Percentiles rank a stretch among this genome's conserved stretches.
Conservation (phyloP, 64 coral and sea anemone species). For the Anthopleura sola region DNA sequence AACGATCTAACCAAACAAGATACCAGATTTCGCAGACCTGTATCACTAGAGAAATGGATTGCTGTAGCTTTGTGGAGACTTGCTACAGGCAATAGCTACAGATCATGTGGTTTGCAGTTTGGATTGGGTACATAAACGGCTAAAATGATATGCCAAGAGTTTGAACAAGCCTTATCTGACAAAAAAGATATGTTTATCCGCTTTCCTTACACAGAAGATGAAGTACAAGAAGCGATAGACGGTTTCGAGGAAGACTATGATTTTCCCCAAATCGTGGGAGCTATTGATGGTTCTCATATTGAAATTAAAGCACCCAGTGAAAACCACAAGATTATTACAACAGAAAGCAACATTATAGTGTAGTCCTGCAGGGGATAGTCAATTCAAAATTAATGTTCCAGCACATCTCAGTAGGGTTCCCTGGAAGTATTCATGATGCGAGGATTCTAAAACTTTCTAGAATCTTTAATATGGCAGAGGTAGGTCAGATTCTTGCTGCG, state of each 20-base stretch:
- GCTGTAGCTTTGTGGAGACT: not conserved
- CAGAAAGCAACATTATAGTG: constrained; percentile 27
- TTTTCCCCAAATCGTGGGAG: constrained; percentile 42
- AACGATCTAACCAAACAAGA: constrained; percentile 7
- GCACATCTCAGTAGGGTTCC: constrained; percentile 42
- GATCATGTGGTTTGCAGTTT: not conserved
- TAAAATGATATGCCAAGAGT: constrained; percentile 4
- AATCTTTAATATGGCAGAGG: constrained; percentile 38
- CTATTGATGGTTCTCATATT: constrained; percentile 38
- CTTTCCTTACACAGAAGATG: constrained; percentile 31
- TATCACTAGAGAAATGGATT: not conserved
- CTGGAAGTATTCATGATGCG: constrained; percentile 48
- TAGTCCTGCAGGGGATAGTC: constrained; percentile 48
- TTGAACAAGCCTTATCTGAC: not conserved
- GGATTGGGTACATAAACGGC: constrained; percentile 7
- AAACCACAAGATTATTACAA: constrained; percentile 2
- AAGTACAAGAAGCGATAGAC: not conserved
- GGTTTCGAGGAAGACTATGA: not conserved
- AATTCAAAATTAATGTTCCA: constrained; percentile 15
- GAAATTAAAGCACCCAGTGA: not conserved
- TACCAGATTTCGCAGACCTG: not conserved
- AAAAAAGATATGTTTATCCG: constrained; percentile 20
- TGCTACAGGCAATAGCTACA: constrained; percentile 19
- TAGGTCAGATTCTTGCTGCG: not conserved
- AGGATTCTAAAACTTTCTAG: constrained; percentile 30